A percentile compares a stretch with the other conserved stretches of the same genome.
These are phyloP conservation scores for Cancer borealis DNA, from an alignment of 2,888 invertebrate species.

Conservation along the genomic window DNA sequence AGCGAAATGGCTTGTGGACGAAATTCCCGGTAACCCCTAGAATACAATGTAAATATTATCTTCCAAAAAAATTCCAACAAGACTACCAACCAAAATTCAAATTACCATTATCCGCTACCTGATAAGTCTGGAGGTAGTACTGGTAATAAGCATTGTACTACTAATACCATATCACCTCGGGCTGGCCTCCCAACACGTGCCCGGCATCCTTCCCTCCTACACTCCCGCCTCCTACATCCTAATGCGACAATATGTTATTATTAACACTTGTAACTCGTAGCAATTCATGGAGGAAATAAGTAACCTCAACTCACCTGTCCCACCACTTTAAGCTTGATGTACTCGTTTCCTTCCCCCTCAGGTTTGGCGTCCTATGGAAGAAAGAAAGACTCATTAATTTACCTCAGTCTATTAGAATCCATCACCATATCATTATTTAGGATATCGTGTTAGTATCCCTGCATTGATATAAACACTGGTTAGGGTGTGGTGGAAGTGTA, in stretches of 20 bases:
- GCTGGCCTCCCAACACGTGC: slow-evolving; percentile 41
- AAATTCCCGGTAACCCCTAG: too few relatives aligned
- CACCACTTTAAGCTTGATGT: slow-evolving; percentile 87
- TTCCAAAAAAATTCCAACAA: too few relatives aligned
- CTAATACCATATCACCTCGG: not conserved
- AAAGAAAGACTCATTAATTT: slow-evolving; percentile 4
- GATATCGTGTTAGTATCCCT: not conserved
- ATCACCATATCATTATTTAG: not conserved
- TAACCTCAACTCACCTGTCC: slow-evolving; percentile 82
- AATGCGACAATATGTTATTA: too few relatives aligned
- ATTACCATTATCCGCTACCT: too few relatives aligned
- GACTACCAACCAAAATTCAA: too few relatives aligned
- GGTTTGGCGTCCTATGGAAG: slow-evolving; percentile 77
- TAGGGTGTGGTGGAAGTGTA: not conserved
- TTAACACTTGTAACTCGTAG: not conserved
- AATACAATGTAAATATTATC: too few relatives aligned
- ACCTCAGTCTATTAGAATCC: not conserved
- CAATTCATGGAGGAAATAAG: not conserved
- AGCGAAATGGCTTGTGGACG: too few relatives aligned
- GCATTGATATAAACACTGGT: not conserved
- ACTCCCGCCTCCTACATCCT: not conserved
- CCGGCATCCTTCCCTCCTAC: not conserved
- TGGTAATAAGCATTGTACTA: too few relatives aligned
- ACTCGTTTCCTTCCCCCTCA: slow-evolving; percentile 81
- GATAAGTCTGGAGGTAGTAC: too few relatives aligned